Evolutionary conservation across 2,797 vertebrate genomes (phyloP), one percentile per base, ranked within the genome.

Genomic region (Tinamus major): DNA sequence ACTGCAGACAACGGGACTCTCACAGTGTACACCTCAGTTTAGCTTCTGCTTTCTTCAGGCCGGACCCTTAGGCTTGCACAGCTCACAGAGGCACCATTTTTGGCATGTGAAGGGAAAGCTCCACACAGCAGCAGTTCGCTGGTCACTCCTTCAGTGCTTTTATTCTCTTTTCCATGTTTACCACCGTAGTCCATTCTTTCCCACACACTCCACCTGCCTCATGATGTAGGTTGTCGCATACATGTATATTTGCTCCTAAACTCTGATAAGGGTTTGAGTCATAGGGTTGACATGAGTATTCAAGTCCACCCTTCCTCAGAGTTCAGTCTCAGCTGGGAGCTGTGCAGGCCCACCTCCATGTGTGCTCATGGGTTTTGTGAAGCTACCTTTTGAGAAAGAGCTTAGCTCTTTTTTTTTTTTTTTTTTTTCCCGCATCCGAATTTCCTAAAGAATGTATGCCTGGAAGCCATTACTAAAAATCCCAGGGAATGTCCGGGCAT

Each of bases 231-330:
- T 31, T 53, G 39, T 31, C 27, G 29, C 23, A 51, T 51, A 51
- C 24, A 51, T 51, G 49, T 26, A 13, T 27, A 27, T 82, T 84
- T 90, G 18, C 49, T 85, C 12, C 37, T 71, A 44, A 79, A 64
- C 77, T 62, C 86, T 95, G 65, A 76, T 35, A n/a, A 83, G 42
- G 35, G 29, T 44, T 85, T 92, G 83, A 95, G 64, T 92, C 93
- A 95, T 59, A 68, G 49, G 12, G 55, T 20, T 86, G 39, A 92
- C 79, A 77, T 1, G 0, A 56, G 23, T 83, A 53, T 87, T 91
- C 87, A 83, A 84, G 61, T 84, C 48, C 44, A 92, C 27, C 41
- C 56, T 26, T 84, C 51, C 77, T 82, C 29, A 18, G 69, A 55
- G 48, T 62, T 68, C 83, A 85, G 39, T 70, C 78, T 62, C 78